Evolutionary conservation across 2,797 vertebrate genomes (phyloP).

Genomic region (Pampus argenteus): DNA sequence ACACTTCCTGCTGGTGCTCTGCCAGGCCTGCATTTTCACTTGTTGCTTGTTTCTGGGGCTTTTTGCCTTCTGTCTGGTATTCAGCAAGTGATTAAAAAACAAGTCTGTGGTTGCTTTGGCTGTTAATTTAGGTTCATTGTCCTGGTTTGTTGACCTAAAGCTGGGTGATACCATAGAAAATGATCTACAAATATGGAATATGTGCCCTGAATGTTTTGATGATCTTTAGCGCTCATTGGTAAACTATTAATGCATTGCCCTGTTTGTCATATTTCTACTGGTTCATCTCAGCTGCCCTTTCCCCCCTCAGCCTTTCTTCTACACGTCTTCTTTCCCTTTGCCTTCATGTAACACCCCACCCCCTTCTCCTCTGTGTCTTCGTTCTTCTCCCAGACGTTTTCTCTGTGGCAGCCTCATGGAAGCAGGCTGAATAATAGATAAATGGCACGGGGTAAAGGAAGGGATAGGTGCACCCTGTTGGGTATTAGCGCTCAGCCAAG

Average conservation of each 20-base stretch:
- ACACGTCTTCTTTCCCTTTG: slow-evolving; percentile 33
- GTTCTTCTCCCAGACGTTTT: slow-evolving; percentile 42
- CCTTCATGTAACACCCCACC: slow-evolving; percentile 35
- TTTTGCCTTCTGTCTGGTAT: not conserved
- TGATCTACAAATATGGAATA: too few relatives aligned
- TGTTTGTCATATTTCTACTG: not conserved
- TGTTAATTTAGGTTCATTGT: too few relatives aligned
- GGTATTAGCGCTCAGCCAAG: slow-evolving; percentile 28
- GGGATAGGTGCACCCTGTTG: slow-evolving; percentile 54
- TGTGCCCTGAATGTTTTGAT: not conserved
- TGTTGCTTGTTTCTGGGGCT: not conserved
- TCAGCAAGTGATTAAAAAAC: not conserved
- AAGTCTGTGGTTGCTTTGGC: too few relatives aligned
- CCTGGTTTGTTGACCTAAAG: too few relatives aligned
- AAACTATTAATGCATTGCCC: not conserved
- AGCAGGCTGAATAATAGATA: slow-evolving; percentile 81
- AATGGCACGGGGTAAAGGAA: slow-evolving; percentile 39
- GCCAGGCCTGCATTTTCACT: not conserved
- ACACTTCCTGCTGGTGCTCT: too few relatives aligned
- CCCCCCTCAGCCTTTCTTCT: not conserved
- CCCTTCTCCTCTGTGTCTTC: slow-evolving; percentile 27
- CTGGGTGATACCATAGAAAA: too few relatives aligned
- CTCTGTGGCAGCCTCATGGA: slow-evolving; percentile 51
- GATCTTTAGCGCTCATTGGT: not conserved
- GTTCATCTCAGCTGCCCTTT: not conserved